These are phyloP conservation scores for Chelonus formosanus DNA, from an alignment of 2,888 invertebrate species.

Conservation along the genomic window DNA sequence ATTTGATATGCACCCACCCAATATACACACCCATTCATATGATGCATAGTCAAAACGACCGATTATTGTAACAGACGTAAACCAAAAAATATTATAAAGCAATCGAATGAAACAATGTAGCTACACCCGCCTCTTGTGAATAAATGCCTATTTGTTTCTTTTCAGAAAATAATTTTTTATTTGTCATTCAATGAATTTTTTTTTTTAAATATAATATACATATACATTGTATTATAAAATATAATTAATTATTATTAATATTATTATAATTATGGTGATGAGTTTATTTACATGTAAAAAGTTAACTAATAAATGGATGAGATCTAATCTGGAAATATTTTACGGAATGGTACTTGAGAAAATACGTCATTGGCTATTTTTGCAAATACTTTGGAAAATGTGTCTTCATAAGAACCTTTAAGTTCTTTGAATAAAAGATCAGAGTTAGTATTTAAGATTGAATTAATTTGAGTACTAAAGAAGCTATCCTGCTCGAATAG, in stretches of 20 bases:
- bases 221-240: no score
- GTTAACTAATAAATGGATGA: neutral
- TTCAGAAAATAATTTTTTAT: slow-evolving; percentile 45
- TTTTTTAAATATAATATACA: no score
- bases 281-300: slow-evolving; percentile 4
- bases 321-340: slow-evolving; percentile 67
- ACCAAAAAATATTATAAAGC: slow-evolving; percentile 45
- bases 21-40: no score
- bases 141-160: slow-evolving; percentile 66
- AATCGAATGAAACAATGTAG: slow-evolving; percentile 60
- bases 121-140: slow-evolving; percentile 66
- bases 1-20: no score
- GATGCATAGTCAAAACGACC: slow-evolving; percentile 35
- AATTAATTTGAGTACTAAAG: slow-evolving; percentile 72
- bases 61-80: slow-evolving; percentile 50
- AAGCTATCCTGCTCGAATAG: slow-evolving; percentile 72
- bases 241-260: no score
- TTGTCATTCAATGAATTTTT: no score
- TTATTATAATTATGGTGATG: no score
- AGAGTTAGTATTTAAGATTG: slow-evolving; percentile 75
- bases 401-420: slow-evolving; percentile 74
- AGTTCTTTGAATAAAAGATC: slow-evolving; percentile 75
- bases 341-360: slow-evolving; percentile 73
- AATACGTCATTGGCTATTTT: slow-evolving; percentile 75
- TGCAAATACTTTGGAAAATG: slow-evolving; percentile 74